These are phyloP conservation scores for Orthonevra nobilis DNA, from an alignment of 2,888 invertebrate species.

Conservation along the genomic window DNA sequence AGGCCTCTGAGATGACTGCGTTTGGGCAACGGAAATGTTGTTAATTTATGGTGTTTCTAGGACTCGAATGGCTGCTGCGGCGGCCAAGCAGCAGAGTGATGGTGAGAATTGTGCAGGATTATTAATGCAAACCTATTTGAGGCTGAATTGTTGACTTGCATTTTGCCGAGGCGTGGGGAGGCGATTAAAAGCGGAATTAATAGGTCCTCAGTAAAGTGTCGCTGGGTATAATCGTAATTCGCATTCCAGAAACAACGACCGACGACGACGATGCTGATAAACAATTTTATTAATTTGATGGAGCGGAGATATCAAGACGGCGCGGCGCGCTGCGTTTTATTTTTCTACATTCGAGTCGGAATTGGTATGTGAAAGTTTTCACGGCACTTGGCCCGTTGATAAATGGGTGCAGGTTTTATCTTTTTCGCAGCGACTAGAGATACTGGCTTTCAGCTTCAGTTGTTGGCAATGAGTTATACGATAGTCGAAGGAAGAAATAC, in stretches of 20 bases:
- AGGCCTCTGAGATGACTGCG: slow-evolving; percentile 46
- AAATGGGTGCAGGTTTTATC: slow-evolving; percentile 41
- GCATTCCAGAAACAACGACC: slow-evolving; percentile 19
- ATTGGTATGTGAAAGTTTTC: slow-evolving; percentile 57
- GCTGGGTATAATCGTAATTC: slow-evolving; percentile 20
- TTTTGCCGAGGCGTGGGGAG: slow-evolving; percentile 27
- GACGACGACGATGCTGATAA: slow-evolving; percentile 41
- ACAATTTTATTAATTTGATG: slow-evolving; percentile 60
- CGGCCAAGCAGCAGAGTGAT: slow-evolving; percentile 15
- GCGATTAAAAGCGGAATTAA: slow-evolving; percentile 41
- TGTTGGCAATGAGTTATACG: too few species aligned
- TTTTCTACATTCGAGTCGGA: slow-evolving; percentile 3
- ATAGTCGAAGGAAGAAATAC: too few species aligned
- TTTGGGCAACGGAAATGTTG: slow-evolving; percentile 62
- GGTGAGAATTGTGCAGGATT: slow-evolving; percentile 57
- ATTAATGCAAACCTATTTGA: slow-evolving; percentile 52
- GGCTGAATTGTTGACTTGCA: slow-evolving; percentile 43
- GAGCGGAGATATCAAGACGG: slow-evolving; percentile 16
- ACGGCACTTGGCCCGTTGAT: slow-evolving; percentile 21
- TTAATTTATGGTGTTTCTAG: slow-evolving; percentile 60
- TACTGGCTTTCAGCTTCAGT: too few species aligned
- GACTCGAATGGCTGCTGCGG: slow-evolving; percentile 39
- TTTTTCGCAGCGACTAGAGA: too few species aligned
- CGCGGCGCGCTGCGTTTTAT: slow-evolving; percentile 14
- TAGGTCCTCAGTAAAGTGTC: slow-evolving; percentile 40